Percentiles rank a stretch among this genome's conserved stretches.
These are phyloP conservation scores for Caenorhabditis drosophilae DNA, from an alignment of 2,888 invertebrate genomes.

Conservation along the genomic window DNA sequence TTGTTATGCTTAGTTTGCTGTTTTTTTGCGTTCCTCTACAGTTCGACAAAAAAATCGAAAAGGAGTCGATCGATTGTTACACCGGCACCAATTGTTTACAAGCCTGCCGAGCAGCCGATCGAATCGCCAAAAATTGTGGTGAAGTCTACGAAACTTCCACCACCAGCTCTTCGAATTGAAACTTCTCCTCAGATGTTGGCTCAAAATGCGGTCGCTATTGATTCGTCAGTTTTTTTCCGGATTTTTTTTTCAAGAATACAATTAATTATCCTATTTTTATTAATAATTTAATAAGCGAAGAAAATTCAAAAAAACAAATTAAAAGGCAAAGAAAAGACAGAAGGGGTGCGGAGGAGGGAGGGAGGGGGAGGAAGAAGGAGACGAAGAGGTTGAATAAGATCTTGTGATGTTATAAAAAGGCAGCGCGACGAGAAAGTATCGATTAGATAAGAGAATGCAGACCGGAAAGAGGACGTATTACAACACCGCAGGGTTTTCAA, in stretches of 20 bases:
- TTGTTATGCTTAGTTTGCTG: constrained; percentile 23
- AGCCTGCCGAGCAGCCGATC: neutral
- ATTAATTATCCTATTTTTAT: no score
- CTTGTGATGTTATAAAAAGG: no score
- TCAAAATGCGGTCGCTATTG: constrained; percentile 31
- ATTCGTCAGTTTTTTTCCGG: constrained; percentile 32
- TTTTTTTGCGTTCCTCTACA: constrained; percentile 28
- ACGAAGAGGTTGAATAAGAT: no score
- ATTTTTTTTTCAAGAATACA: no score
- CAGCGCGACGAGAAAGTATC: no score
- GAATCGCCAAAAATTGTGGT: neutral
- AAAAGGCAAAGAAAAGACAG: no score
- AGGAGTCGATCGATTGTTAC: constrained; percentile 12
- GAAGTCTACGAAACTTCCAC: neutral
- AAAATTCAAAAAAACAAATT: neutral
- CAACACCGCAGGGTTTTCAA: no score
- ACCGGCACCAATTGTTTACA: constrained; percentile 18
- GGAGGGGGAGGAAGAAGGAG: no score
- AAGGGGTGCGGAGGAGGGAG: no score
- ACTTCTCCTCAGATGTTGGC: constrained; percentile 5
- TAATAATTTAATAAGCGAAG: no score
- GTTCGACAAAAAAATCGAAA: constrained; percentile 1
- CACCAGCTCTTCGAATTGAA: constrained; percentile 14
- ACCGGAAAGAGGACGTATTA: no score
- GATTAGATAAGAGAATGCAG: no score